A percentile compares a stretch with the other conserved stretches of the same genome.
Evolutionary conservation across 2,113 vertebrate species (phyloP).

Genomic region (Vombatus ursinus): DNA sequence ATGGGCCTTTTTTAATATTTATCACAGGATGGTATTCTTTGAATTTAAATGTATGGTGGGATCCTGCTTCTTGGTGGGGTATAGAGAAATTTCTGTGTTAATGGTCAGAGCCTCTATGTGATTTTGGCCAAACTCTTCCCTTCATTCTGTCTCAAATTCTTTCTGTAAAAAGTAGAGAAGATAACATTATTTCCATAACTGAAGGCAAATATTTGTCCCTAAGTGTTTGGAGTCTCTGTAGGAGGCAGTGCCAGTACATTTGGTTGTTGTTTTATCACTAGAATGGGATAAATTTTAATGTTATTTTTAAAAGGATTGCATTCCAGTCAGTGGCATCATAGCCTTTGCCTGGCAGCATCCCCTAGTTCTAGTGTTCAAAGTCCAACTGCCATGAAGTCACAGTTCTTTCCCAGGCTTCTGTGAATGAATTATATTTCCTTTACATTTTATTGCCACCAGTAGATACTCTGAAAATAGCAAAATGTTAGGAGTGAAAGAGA

Average conservation of each 20-base stretch:
- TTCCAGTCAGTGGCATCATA: background rate
- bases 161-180: constrained; percentile 6
- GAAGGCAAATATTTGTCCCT: constrained; percentile 6
- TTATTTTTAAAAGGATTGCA: background rate
- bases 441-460: background rate
- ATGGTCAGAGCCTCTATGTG: background rate
- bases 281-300: background rate
- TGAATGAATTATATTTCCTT: background rate
- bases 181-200: background rate
- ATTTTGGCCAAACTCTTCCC: background rate
- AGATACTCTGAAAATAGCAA: background rate
- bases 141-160: background rate
- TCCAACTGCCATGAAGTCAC: background rate
- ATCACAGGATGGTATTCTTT: background rate
- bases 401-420: background rate
- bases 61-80: background rate
- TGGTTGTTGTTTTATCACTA: background rate
- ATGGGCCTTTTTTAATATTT: background rate
- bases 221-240: background rate
- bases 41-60: background rate
- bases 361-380: background rate
- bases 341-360: background rate
- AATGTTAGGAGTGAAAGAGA: background rate
- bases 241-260: background rate
- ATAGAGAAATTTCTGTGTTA: background rate